Percentiles rank a stretch among this genome's conserved stretches.
phyloP scores from a whole-genome alignment of 2,888 invertebrate species.

The Stenodema calcarata region DNA sequence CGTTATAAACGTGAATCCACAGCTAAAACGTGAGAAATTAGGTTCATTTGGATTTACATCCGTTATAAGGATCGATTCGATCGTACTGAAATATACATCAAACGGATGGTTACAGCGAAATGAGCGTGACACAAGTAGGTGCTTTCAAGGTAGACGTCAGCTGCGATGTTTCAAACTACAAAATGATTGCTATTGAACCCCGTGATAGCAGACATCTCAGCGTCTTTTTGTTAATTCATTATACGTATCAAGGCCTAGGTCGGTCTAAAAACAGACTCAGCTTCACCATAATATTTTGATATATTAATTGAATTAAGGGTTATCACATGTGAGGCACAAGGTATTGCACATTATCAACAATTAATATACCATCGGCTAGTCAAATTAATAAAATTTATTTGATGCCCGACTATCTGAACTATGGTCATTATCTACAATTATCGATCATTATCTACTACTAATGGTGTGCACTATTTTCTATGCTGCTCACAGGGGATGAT shows the following conservation, averaged over 20 bases:
- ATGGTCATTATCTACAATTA: too few species aligned
- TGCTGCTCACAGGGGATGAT: too few species aligned
- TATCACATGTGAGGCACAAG: too few species aligned
- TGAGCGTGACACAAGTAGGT: neutral
- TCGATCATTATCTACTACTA: too few species aligned
- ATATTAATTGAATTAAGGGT: too few species aligned
- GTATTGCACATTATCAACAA: too few species aligned
- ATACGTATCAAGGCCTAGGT: neutral
- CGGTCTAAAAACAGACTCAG: neutral
- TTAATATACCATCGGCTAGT: too few species aligned
- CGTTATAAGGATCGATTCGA: neutral
- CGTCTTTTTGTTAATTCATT: neutral
- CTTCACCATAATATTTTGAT: too few species aligned
- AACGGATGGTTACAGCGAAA: neutral
- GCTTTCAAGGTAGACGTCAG: neutral
- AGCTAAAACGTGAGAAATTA: neutral
- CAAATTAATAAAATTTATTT: too few species aligned
- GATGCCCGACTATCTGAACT: too few species aligned
- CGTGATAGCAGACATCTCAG: neutral
- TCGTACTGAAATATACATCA: neutral
- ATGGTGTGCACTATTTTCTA: too few species aligned
- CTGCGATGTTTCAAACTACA: neutral
- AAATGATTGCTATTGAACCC: neutral
- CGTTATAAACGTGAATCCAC: too few species aligned
- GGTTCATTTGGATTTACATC: neutral